Conservation (phyloP, 1,140 invertebrate genomes). For the Drosophila truncata region DNA sequence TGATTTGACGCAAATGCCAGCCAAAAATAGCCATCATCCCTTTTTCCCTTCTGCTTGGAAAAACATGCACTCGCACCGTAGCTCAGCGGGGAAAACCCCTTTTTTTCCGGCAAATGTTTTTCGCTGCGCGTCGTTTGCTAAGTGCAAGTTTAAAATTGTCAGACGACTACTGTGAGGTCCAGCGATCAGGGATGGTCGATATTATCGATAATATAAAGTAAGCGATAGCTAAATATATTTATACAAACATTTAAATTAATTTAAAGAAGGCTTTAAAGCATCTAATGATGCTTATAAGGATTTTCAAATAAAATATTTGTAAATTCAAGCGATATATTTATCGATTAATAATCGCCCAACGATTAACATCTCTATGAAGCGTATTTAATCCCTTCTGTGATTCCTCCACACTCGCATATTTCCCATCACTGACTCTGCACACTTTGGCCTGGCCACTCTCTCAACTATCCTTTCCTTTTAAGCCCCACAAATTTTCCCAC, state of each 20-base stretch:
- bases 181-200: not conserved
- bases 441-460: conserved; percentile 19
- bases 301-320: not conserved
- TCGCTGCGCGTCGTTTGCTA: conserved; percentile 3
- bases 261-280: too few species aligned
- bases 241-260: not conserved
- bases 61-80: not conserved
- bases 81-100: conserved; percentile 1
- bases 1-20: conserved; percentile 49
- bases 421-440: conserved; percentile 2
- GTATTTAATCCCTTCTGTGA: not conserved
- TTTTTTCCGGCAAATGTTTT: conserved; percentile 14
- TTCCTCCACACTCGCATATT: not conserved
- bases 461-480: conserved; percentile 21
- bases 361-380: not conserved
- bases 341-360: not conserved
- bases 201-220: not conserved
- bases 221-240: not conserved
- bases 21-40: conserved; percentile 6
- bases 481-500: conserved; percentile 3
- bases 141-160: conserved; percentile 53
- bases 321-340: not conserved
- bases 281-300: not conserved
- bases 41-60: not conserved
- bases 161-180: conserved; percentile 31